phyloP scores from a whole-genome alignment of 2,797 vertebrate genomes.

The Sylvia borin region DNA sequence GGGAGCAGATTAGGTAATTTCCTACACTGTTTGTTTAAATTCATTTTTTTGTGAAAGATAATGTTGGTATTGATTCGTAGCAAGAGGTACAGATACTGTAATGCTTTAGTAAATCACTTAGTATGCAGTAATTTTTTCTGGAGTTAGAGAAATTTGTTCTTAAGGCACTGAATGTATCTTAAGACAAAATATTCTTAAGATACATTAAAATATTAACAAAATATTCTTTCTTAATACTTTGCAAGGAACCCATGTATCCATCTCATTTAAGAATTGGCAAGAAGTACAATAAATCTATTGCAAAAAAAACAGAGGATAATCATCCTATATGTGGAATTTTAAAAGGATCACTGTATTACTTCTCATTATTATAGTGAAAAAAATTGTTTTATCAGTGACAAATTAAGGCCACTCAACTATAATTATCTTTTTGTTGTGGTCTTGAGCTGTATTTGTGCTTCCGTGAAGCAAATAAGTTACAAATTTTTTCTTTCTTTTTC shows the following conservation, averaged over 20 bases:
- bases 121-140: background rate
- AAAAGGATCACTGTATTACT: background rate
- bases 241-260: background rate
- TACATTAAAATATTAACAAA: background rate
- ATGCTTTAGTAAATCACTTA: background rate
- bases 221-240: background rate
- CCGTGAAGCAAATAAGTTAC: background rate
- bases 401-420: background rate
- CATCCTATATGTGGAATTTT: background rate
- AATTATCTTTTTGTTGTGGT: background rate
- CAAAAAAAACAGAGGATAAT: background rate
- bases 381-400: background rate
- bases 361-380: background rate
- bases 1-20: constrained; percentile 95
- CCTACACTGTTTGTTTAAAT: background rate
- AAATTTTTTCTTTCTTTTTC: background rate
- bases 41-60: background rate
- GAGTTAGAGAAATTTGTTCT: background rate
- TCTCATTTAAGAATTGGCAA: background rate
- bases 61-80: background rate
- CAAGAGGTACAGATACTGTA: background rate
- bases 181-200: background rate
- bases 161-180: background rate
- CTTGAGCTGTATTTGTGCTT: background rate
- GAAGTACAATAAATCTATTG: background rate